These are phyloP conservation scores for Seladonia tumulorum DNA, from an alignment of 2,888 invertebrate genomes.

Conservation along the genomic window DNA sequence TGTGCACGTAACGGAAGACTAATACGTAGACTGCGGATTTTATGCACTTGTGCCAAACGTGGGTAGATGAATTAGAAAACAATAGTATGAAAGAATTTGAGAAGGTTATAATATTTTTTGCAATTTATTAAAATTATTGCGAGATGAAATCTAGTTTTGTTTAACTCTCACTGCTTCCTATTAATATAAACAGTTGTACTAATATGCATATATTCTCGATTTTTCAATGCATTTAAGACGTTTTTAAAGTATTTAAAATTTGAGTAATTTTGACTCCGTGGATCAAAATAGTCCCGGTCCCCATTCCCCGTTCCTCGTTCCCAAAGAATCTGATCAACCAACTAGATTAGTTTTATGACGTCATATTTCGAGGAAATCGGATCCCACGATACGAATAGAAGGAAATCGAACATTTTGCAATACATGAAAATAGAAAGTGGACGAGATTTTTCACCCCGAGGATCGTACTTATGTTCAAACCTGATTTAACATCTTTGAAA, in stretches of 20 bases:
- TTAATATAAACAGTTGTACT: no score
- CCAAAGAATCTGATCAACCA: not conserved
- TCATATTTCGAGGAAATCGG: not conserved
- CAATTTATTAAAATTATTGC: not conserved
- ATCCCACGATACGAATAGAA: not conserved
- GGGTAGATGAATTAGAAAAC: not conserved
- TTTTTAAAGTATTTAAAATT: no score
- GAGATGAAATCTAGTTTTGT: not conserved
- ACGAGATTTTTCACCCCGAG: not conserved
- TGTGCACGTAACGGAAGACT: not conserved
- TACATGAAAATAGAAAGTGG: not conserved
- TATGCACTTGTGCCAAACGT: not conserved
- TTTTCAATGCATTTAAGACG: no score
- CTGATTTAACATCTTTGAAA: not conserved
- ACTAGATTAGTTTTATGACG: not conserved
- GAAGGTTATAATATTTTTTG: not conserved
- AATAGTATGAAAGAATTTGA: not conserved
- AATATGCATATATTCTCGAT: no score
- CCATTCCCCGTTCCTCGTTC: not conserved
- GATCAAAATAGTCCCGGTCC: not conserved
- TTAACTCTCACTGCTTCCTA: no score
- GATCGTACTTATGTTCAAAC: not conserved
- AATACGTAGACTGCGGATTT: not conserved
- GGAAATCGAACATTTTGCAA: not conserved
- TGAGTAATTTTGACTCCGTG: not conserved